Evolutionary conservation across 1,140 invertebrate species (phyloP).

Genomic region (Lepidurus couesii): DNA sequence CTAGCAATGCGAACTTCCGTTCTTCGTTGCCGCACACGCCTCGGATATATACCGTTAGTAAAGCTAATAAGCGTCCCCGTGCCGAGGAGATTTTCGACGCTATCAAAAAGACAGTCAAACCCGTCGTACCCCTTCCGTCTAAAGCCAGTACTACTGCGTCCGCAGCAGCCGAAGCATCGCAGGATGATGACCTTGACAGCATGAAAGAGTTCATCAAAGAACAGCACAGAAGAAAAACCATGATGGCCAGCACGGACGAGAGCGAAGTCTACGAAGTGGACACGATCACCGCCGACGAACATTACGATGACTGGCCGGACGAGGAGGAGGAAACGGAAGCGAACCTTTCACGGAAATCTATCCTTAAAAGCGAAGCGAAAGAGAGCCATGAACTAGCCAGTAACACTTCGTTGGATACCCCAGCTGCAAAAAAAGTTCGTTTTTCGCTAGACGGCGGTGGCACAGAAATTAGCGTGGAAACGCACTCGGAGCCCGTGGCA

Average conservation of each 20-base stretch:
- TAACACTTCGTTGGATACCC: neutral
- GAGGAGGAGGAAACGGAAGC: constrained; percentile 56
- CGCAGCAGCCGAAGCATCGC: neutral
- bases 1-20: neutral
- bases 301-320: constrained; percentile 59
- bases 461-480: neutral
- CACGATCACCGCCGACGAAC: constrained; percentile 11
- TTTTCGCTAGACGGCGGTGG: constrained; percentile 28
- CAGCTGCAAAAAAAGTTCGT: constrained; percentile 26
- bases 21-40: neutral
- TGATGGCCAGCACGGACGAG: constrained; percentile 21
- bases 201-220: neutral
- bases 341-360: constrained; percentile 22
- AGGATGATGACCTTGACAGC: constrained; percentile 9
- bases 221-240: constrained; percentile 11
- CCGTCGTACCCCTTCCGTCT: neutral
- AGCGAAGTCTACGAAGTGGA: constrained; percentile 16
- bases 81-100: neutral
- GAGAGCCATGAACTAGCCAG: neutral
- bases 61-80: neutral
- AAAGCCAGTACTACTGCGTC: neutral
- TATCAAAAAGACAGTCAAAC: neutral
- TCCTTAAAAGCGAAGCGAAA: constrained; percentile 29
- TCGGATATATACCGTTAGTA: neutral
- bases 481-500: neutral